These are phyloP conservation scores for Aythya baeri DNA, from an alignment of 2,113 vertebrate species.

Conservation along the genomic window DNA sequence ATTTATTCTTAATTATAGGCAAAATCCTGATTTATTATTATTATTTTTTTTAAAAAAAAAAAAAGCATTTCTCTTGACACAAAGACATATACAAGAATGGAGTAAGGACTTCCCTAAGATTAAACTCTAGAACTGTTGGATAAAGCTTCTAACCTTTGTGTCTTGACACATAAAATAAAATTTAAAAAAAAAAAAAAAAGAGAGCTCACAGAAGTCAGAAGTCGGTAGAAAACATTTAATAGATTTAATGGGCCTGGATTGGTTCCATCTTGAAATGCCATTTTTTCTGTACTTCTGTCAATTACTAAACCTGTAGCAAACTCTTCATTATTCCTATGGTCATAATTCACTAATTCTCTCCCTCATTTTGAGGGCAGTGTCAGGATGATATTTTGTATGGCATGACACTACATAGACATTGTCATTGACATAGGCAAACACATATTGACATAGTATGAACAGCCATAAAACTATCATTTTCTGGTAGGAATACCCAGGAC, in stretches of 20 bases:
- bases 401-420: background rate
- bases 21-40: background rate
- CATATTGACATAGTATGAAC: background rate
- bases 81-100: background rate
- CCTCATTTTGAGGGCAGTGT: background rate
- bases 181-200: no score
- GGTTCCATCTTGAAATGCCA: rapidly evolving
- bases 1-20: background rate
- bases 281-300: background rate
- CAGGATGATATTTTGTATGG: background rate
- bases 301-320: background rate
- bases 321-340: background rate
- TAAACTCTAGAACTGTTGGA: background rate
- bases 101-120: background rate
- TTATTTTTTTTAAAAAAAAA: no score
- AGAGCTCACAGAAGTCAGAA: background rate
- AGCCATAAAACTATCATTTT: background rate
- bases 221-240: background rate
- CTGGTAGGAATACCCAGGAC: background rate
- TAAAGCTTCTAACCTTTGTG: background rate
- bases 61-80: background rate
- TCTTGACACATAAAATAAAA: background rate
- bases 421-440: background rate
- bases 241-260: rapidly evolving
- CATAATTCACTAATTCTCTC: background rate